Base-by-base conservation (phyloP, 2,888 invertebrate species). In the Synanthedon vespiformis region DNA sequence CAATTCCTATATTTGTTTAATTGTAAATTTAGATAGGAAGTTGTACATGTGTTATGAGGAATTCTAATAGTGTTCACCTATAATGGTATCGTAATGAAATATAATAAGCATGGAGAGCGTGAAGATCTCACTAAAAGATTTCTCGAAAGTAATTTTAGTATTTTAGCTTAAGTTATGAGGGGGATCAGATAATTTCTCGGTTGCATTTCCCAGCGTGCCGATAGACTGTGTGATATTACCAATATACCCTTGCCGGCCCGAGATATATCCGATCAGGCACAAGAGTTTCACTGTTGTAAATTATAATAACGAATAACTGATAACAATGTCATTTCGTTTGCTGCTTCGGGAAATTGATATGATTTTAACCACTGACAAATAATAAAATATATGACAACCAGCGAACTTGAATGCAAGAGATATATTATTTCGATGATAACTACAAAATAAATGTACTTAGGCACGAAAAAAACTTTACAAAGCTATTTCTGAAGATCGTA, bases 71-170 rank as follows among this genome's bases (percentile, higher is more conserved):
- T 80, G 80, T 79, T 80, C 77, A 75, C 68, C 72, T 74, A 73
- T 77, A 80, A 80, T 79, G 71, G 73, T 78, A 79, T 80, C 80
- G 74, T 82, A 85, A 83, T 83, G 79, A 77, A 83, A 84, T 82
- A 82, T 86, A 80, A 85, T 83, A 80, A 80, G 77, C 73, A 67
- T 61, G 65, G 72, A 70, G 78, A 84, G 81, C 86, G 82, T 82
- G 84, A 87, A 87, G 86, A 87, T 87, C 77, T 73, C 67, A 68
- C 67, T 69, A 68, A 74, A 76, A 80, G 86, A 87, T 86, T 84
- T 83, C 75, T 70, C 68, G 70, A 78, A 79, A 77, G 85, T 77
- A 84, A 82, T 85, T 85, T 85, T 83, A 84, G 80, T 80, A 80
- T 82, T 83, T 76, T 77, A 74, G 72, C 77, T 74, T 80, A 79